Evolutionary conservation across 2,113 vertebrate species (phyloP).

Genomic region (Oryzias melastigma): DNA sequence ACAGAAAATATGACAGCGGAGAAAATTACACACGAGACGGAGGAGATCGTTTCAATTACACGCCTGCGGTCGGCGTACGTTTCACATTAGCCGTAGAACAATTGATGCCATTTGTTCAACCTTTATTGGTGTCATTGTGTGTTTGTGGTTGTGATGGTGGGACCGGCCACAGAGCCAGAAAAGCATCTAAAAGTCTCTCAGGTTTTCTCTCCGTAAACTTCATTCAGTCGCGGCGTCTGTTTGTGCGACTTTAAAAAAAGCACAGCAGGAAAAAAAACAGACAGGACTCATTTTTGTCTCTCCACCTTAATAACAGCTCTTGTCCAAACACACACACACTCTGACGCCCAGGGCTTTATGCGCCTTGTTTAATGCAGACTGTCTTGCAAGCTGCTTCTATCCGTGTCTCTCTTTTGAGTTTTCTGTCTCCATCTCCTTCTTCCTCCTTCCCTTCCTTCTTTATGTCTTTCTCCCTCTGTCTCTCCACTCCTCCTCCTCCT

Average conservation of each 20-base stretch:
- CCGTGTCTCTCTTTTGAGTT: slow-evolving; percentile 34
- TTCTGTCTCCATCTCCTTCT: slow-evolving; percentile 61
- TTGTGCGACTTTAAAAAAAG: slow-evolving; percentile 46
- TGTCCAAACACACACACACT: slow-evolving; percentile 48
- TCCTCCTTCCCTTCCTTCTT: slow-evolving; percentile 43
- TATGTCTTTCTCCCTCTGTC: slow-evolving; percentile 29
- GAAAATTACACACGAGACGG: slow-evolving; percentile 43
- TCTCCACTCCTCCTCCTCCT: slow-evolving; percentile 44
- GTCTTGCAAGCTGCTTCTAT: slow-evolving; percentile 44
- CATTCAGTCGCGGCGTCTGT: slow-evolving; percentile 19
- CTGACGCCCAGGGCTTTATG: slow-evolving; percentile 72
- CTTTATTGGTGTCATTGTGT: slow-evolving; percentile 43
- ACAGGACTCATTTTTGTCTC: slow-evolving; percentile 45
- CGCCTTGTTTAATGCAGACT: slow-evolving; percentile 65
- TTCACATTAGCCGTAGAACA: slow-evolving; percentile 42
- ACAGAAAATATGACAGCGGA: slow-evolving; percentile 36
- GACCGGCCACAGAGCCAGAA: slow-evolving; percentile 57
- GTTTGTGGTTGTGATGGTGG: slow-evolving; percentile 52
- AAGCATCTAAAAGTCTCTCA: slow-evolving; percentile 20
- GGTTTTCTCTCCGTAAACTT: slow-evolving; percentile 25
- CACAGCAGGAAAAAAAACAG: slow-evolving; percentile 31
- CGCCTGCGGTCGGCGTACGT: slow-evolving; percentile 51
- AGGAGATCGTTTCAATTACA: slow-evolving; percentile 55
- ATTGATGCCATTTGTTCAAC: slow-evolving; percentile 48
- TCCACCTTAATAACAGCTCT: slow-evolving; percentile 71